Evolutionary conservation across 2,113 vertebrate species (phyloP).

Genomic region (Machaerirhynchus nigripectus): DNA sequence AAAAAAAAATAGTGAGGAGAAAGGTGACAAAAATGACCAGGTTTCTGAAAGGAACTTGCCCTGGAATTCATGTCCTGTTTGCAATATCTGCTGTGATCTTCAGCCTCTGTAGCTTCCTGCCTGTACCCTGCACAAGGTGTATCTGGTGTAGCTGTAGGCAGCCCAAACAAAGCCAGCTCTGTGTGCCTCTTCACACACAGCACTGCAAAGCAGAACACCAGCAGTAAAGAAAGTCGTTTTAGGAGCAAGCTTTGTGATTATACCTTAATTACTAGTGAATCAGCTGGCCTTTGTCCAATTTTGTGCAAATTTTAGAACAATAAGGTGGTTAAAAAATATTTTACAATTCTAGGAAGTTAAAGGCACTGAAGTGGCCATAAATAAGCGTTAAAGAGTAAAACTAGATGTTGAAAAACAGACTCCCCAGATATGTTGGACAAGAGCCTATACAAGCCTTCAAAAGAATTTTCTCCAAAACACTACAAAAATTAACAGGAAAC

Average conservation of each 20-base stretch:
- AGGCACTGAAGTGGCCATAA: neutral
- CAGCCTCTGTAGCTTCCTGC: neutral
- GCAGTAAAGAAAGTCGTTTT: neutral
- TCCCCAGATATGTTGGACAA: conserved; percentile 30
- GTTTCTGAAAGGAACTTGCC: neutral
- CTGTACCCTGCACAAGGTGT: neutral
- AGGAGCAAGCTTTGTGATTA: neutral
- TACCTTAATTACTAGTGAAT: neutral
- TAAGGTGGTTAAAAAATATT: neutral
- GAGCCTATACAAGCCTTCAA: conserved; percentile 43
- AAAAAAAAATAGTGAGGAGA: neutral
- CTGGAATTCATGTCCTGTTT: neutral
- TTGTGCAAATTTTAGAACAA: neutral
- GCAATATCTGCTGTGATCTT: neutral
- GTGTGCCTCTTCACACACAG: neutral
- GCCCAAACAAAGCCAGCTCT: neutral
- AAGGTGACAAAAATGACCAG: neutral
- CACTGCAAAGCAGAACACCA: neutral
- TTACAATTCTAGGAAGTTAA: neutral
- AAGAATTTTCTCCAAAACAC: conserved; percentile 55
- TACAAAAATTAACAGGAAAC: conserved; percentile 29
- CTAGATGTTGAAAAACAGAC: conserved; percentile 44
- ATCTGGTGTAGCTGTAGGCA: neutral
- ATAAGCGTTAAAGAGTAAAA: neutral
- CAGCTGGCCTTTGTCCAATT: neutral